Evolutionary conservation across 2,797 vertebrate genomes (phyloP).

Genomic region (Sciurus carolinensis): DNA sequence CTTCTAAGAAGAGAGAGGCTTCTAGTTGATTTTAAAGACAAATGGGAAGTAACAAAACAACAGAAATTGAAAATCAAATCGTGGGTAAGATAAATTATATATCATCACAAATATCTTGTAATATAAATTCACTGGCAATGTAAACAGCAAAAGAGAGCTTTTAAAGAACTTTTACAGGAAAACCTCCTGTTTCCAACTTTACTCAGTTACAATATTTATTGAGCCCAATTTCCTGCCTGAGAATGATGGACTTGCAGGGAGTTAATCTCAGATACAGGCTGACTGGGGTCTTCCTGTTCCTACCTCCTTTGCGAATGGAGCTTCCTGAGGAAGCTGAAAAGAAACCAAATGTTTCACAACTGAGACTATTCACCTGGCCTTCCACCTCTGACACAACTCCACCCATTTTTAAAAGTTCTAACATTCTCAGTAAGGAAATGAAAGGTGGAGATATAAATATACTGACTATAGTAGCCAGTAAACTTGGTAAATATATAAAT

Average conservation of each 20-base stretch:
- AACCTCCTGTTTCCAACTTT: constrained; percentile 48
- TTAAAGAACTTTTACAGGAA: constrained; percentile 57
- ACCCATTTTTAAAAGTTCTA: neutral
- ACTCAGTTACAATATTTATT: neutral
- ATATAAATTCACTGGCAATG: neutral
- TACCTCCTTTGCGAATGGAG: constrained; percentile 29
- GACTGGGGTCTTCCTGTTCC: constrained; percentile 53
- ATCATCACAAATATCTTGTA: neutral
- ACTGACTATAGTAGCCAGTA: neutral
- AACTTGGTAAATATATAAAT: neutral
- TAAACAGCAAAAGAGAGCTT: neutral
- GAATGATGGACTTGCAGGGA: neutral
- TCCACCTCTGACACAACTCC: neutral
- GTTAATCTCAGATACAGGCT: constrained; percentile 19
- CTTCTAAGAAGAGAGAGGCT: neutral
- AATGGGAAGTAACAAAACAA: neutral
- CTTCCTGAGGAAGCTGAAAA: constrained; percentile 46
- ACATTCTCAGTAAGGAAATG: neutral
- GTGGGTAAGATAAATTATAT: neutral
- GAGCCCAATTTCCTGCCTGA: constrained; percentile 52
- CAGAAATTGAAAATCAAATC: constrained; percentile 42
- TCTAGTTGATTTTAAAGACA: constrained; percentile 42
- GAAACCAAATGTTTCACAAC: constrained; percentile 18
- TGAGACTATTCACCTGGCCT: neutral
- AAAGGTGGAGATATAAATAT: neutral